Base-by-base conservation (phyloP, 1,140 invertebrate species). In the Drosophila navojoa region DNA sequence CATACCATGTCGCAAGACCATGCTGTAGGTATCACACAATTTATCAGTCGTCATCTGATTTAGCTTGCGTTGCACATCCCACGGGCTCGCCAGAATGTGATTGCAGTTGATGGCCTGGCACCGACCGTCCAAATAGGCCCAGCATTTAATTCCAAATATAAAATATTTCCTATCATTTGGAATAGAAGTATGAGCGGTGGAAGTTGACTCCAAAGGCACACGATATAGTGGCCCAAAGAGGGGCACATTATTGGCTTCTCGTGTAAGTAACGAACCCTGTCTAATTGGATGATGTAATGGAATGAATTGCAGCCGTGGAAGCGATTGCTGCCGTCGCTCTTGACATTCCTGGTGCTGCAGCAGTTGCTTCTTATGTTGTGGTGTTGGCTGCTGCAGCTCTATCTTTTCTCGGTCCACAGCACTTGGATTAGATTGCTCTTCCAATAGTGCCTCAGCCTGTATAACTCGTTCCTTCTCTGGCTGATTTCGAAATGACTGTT, bases 121-220 rank as follows among this genome's bases (percentile, higher is more conserved):
- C 0, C 6, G 5, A 1, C 47, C 38, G 5, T 71, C 47, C 1
- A 87, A 25, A 60, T 13, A 55, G 0, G 1, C n/a, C 49, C 60
- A 59, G 38, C 84, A 89, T n/a, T 69, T 79, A 4, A 66, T 44
- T 6, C 79, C 84, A 63, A 89, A 79, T 0, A 69, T 40, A 0
- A 45, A 13, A 16, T 15, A 13, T 3, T 54, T n/a, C 11, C 29
- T 49, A 10, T 6, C 25, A 4, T 1, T 42, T 4, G n/a, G 11
- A 9, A 11, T 3, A 27, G 9, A 5, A 10, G 13, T 15, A 5
- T 19, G 4, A 0, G 16, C 0, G 4, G 1, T 32, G 29, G 10
- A 13, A 4, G 15, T 5, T 10, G 62, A 1, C 27, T 62, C 22
- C 0, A n/a, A 4, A 0, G 62, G 11, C 0, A 22, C 0, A 3